Conservation (phyloP, 2,797 vertebrate species). For the Myotis myotis region DNA sequence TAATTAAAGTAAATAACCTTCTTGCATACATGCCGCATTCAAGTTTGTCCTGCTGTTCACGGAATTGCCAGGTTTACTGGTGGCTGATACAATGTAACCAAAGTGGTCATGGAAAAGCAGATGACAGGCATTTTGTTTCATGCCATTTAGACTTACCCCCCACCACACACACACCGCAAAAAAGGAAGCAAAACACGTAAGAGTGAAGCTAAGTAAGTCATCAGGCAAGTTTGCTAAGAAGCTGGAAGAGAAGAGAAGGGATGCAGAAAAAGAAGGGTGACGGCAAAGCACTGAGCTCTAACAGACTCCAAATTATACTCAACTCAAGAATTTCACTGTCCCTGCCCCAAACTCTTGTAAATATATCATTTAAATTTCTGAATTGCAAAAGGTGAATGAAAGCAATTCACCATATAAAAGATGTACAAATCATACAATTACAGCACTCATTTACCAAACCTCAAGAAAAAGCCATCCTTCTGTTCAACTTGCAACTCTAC, state of each 20-base stretch:
- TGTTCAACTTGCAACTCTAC: conserved; percentile 2
- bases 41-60: background rate
- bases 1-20: conserved; percentile 13
- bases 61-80: background rate
- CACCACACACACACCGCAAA: background rate
- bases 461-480: background rate
- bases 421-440: background rate
- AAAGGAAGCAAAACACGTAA: background rate
- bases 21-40: background rate
- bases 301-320: background rate
- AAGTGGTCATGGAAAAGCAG: conserved; percentile 30
- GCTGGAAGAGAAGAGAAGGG: conserved; percentile 29
- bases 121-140: background rate
- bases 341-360: background rate
- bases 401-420: background rate
- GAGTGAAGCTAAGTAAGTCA: background rate
- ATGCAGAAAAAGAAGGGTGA: background rate
- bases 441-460: background rate
- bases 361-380: conserved; percentile 41
- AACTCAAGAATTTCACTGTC: background rate
- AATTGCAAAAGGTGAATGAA: conserved; percentile 14
- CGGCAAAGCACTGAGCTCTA: background rate
- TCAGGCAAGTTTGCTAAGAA: background rate
- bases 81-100: conserved; percentile 7
- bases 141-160: background rate